Conservation (phyloP, 2,888 invertebrate species). For the Lithophane leautieri region DNA sequence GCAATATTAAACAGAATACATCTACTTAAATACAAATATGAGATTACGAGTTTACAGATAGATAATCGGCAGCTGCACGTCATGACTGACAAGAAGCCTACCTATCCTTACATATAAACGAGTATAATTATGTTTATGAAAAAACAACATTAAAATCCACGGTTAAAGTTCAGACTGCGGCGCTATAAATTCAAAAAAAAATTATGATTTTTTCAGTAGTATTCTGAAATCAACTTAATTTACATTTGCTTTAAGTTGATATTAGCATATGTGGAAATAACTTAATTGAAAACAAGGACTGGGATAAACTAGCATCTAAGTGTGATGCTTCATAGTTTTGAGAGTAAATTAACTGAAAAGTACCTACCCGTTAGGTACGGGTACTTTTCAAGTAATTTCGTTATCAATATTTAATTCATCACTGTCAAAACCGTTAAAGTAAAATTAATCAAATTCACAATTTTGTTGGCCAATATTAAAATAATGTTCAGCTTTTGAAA, state of each 20-base stretch:
- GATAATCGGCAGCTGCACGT: too few species aligned
- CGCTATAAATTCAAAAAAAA: background rate
- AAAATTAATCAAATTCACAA: background rate
- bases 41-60: too few species aligned
- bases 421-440: background rate
- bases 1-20: too few species aligned
- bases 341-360: background rate
- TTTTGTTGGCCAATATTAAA: background rate
- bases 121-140: too few species aligned
- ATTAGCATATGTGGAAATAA: background rate
- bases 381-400: too few species aligned
- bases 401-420: background rate
- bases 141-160: background rate
- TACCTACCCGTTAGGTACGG: background rate
- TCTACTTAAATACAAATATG: too few species aligned
- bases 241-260: background rate
- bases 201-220: too few species aligned
- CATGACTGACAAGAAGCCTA: too few species aligned
- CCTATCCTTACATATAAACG: background rate
- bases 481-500: background rate
- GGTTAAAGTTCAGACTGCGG: background rate
- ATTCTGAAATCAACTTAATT: background rate
- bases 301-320: background rate
- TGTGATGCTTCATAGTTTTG: background rate
- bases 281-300: background rate